Conservation (phyloP, 2,797 vertebrate genomes). For the Sebastolobus alascanus region DNA sequence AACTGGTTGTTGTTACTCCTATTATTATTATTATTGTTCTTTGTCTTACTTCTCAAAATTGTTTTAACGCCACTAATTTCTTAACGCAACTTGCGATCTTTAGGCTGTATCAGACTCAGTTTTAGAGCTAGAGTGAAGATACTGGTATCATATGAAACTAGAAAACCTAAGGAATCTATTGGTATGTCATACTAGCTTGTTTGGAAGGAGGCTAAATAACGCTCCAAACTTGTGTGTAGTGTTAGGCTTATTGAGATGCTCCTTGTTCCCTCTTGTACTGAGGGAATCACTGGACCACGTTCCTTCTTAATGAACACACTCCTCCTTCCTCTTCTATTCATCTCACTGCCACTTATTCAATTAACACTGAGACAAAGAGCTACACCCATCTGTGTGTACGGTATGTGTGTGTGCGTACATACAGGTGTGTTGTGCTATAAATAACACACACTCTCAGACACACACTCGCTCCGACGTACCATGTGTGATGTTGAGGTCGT, state of each 20-base stretch:
- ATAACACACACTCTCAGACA: not conserved
- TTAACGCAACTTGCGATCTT: too few species aligned
- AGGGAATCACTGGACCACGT: slow-evolving; percentile 26
- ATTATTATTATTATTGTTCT: too few species aligned
- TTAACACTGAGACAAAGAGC: slow-evolving; percentile 28
- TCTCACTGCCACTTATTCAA: slow-evolving; percentile 28
- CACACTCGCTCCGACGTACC: slow-evolving; percentile 75
- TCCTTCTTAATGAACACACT: slow-evolving; percentile 31
- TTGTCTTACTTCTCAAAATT: too few species aligned
- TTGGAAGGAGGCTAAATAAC: too few species aligned
- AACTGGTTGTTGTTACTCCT: too few species aligned
- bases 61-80: too few species aligned
- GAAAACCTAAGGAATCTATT: too few species aligned
- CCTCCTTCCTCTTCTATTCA: slow-evolving; percentile 10
- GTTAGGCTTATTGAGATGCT: slow-evolving; percentile 39
- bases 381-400: not conserved
- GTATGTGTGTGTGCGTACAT: not conserved
- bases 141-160: too few species aligned
- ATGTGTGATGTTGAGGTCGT: slow-evolving; percentile 96
- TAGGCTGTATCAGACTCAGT: too few species aligned
- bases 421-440: not conserved
- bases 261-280: slow-evolving; percentile 3
- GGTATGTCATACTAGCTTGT: too few species aligned
- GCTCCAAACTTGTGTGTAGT: too few species aligned
- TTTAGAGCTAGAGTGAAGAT: too few species aligned